Conservation (phyloP, 2,888 invertebrate genomes). For the Leptopilina drosophilae region DNA sequence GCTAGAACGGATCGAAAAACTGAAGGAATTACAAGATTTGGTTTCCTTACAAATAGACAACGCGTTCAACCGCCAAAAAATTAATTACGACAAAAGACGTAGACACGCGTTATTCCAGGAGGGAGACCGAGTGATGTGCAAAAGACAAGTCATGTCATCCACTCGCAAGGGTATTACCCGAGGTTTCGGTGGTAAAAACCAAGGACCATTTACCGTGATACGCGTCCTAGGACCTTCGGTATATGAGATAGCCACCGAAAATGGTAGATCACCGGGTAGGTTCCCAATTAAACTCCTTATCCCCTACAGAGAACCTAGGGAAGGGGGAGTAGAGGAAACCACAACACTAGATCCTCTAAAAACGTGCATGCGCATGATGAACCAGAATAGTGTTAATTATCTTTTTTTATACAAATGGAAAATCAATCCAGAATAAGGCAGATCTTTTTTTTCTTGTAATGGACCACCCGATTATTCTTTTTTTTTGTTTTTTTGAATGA, state of each 20-base stretch:
- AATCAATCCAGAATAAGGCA: too few relatives aligned
- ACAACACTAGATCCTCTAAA: background rate
- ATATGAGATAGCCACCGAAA: background rate
- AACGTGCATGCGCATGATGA: too few relatives aligned
- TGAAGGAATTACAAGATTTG: constrained; percentile 1
- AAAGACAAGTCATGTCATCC: background rate
- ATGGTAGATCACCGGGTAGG: background rate
- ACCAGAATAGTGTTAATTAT: too few relatives aligned
- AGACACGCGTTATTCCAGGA: background rate
- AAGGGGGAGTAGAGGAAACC: too few relatives aligned
- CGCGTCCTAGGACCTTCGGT: background rate
- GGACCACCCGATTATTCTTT: too few relatives aligned
- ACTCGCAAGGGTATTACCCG: background rate
- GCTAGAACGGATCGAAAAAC: background rate
- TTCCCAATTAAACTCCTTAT: background rate
- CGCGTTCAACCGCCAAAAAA: background rate
- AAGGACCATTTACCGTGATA: background rate
- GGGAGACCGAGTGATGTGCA: background rate
- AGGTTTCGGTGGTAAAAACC: background rate
- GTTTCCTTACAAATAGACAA: background rate
- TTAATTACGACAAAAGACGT: background rate
- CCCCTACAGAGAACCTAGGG: background rate
- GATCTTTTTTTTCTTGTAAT: too few relatives aligned
- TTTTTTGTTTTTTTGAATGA: too few relatives aligned
- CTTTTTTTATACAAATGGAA: too few relatives aligned